A percentile compares a stretch with the other conserved stretches of the same genome.
Conservation (phyloP, 1,140 invertebrate species). For the Apis laboriosa region DNA sequence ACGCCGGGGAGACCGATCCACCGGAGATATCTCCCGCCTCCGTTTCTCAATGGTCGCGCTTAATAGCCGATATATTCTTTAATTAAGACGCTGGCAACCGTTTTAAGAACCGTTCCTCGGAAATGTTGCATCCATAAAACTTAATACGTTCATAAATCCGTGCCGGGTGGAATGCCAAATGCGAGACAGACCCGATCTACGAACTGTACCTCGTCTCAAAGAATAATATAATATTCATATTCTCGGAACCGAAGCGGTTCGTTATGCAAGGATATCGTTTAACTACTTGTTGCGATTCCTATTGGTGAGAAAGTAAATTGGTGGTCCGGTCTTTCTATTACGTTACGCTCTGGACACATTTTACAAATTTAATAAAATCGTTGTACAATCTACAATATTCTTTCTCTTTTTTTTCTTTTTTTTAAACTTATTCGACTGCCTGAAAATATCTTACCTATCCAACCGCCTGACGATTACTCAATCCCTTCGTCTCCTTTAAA, state of each 20-base stretch:
- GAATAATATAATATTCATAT: neutral
- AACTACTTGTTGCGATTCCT: too few relatives aligned
- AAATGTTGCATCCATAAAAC: conserved; percentile 20
- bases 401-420: too few relatives aligned
- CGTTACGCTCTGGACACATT: too few relatives aligned
- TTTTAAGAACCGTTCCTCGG: conserved; percentile 10
- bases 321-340: too few relatives aligned
- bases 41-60: neutral
- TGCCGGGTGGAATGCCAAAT: neutral
- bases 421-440: too few relatives aligned
- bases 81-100: conserved; percentile 25
- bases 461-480: too few relatives aligned
- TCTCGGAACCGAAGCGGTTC: neutral
- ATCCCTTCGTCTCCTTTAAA: too few relatives aligned
- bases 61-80: conserved; percentile 22
- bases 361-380: too few relatives aligned
- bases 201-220: neutral
- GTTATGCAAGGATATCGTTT: neutral
- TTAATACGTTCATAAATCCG: conserved; percentile 33
- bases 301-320: too few relatives aligned
- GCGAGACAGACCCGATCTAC: neutral
- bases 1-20: neutral
- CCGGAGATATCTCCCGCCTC: neutral
- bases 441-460: too few relatives aligned
- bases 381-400: too few relatives aligned